phyloP scores from a whole-genome alignment of 2,888 invertebrate species.

The Sisyra terminalis region DNA sequence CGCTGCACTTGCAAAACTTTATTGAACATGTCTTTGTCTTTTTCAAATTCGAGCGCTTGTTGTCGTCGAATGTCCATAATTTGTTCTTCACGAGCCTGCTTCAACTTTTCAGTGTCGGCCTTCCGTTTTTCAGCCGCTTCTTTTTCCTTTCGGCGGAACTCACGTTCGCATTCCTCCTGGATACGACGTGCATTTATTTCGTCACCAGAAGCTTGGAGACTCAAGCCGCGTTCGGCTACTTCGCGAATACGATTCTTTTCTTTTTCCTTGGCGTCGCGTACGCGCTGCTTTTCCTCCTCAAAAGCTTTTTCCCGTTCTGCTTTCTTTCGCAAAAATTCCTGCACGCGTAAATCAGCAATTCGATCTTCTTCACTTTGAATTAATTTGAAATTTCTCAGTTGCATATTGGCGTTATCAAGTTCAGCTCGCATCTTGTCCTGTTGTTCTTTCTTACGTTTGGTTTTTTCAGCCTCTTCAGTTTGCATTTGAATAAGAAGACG shows the following conservation, averaged over 20 bases:
- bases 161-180: slow-evolving; percentile 46
- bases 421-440: slow-evolving; percentile 38
- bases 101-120: slow-evolving; percentile 30
- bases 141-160: slow-evolving; percentile 48
- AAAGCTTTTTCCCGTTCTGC: slow-evolving; percentile 39
- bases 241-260: slow-evolving; percentile 34
- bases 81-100: slow-evolving; percentile 27
- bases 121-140: slow-evolving; percentile 39
- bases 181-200: slow-evolving; percentile 32
- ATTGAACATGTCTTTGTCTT: slow-evolving; percentile 44
- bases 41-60: slow-evolving; percentile 47
- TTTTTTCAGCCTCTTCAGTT: slow-evolving; percentile 41
- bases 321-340: slow-evolving; percentile 43
- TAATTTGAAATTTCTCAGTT: slow-evolving; percentile 40
- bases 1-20: slow-evolving; percentile 28
- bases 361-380: slow-evolving; percentile 47
- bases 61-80: slow-evolving; percentile 36
- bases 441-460: slow-evolving; percentile 33
- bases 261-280: slow-evolving; percentile 42
- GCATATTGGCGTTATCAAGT: slow-evolving; percentile 41
- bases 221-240: slow-evolving; percentile 35
- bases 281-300: slow-evolving; percentile 33
- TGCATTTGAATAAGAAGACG: slow-evolving; percentile 44
- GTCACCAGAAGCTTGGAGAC: slow-evolving; percentile 28
- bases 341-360: slow-evolving; percentile 44